Percentiles rank a stretch among this genome's conserved stretches.
phyloP scores from a whole-genome alignment of 1,140 invertebrate genomes.

The Rhyzopertha dominica region DNA sequence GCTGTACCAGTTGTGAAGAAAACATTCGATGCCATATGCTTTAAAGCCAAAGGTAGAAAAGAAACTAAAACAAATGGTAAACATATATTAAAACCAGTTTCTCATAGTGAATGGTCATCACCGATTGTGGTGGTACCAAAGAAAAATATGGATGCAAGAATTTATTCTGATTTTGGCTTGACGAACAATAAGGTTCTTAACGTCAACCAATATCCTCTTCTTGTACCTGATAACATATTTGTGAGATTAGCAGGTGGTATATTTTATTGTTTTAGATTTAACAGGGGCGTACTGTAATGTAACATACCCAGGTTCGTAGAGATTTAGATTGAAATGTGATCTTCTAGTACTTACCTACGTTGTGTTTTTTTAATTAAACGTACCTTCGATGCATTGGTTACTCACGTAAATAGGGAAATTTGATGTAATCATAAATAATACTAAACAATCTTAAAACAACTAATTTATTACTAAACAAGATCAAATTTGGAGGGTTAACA shows the following conservation, averaged over 20 bases:
- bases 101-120: slow-evolving; percentile 40
- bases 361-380: no score
- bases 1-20: background rate
- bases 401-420: no score
- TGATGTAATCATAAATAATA: no score
- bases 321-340: no score
- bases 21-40: slow-evolving; percentile 13
- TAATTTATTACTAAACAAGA: no score
- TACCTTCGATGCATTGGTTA: no score
- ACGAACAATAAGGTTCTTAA: slow-evolving; percentile 10
- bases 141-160: slow-evolving; percentile 28
- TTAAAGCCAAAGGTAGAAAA: slow-evolving; percentile 7
- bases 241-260: slow-evolving; percentile 7
- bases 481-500: no score
- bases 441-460: no score
- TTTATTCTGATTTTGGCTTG: slow-evolving; percentile 12
- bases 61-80: slow-evolving; percentile 10
- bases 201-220: slow-evolving; percentile 13
- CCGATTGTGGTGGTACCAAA: slow-evolving; percentile 43
- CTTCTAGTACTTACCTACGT: no score
- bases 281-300: slow-evolving; percentile 9
- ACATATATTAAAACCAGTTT: slow-evolving; percentile 8
- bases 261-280: slow-evolving; percentile 10
- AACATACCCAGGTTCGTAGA: no score
- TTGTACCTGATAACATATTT: slow-evolving; percentile 15